Base-by-base conservation (phyloP, 2,888 invertebrate genomes). In the Chaitophorus viminalis region DNA sequence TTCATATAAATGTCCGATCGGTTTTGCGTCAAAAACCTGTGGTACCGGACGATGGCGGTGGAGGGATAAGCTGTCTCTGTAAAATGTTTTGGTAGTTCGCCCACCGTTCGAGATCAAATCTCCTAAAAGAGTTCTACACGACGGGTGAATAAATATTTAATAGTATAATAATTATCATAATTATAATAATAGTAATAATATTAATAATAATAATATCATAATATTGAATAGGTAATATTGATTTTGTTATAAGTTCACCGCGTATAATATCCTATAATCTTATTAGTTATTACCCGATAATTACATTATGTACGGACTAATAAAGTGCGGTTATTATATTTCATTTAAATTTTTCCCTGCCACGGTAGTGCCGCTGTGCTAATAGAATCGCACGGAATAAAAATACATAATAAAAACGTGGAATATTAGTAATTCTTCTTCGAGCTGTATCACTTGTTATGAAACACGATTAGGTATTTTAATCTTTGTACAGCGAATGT, bases 261-360 rank as follows among this genome's bases (percentile, higher is more conserved):
- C 8, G 29, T 29, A 29, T 46, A 29, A 76, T 76, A 76, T 76
- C 39, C 8, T 46, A 29, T 76, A 76, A 76, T 46, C 29, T 76
- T 76, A 46, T 46, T 46, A 60, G 46, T 46, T 46, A 46, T 14
- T 46, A 46, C 76, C 46, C 29, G 29, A 76, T 76, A 46, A 76
- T 76, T 46, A 46, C 46, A 29, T 76, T 76, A 76, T 29, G n/a
- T 46, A 46, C n/a, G 29, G 29, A 76, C 46, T 76, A 21, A 25
- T 76, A 46, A 76, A 76, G 46, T 46, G 76, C 29, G 76, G 76
- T 76, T 76, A 76, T 46, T 76, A 46, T 76, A 76, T 14, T 14
- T 14, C 14, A 14, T 46, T 46, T 2, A 46, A 8, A 46, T 46
- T 46, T 11, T 46, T 46, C 46, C n/a, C 14, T 14, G 46, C 46